Evolutionary conservation across 2,113 vertebrate species (phyloP), one percentile per base, ranked within the genome.

Genomic region (Thamnophis sirtalis): DNA sequence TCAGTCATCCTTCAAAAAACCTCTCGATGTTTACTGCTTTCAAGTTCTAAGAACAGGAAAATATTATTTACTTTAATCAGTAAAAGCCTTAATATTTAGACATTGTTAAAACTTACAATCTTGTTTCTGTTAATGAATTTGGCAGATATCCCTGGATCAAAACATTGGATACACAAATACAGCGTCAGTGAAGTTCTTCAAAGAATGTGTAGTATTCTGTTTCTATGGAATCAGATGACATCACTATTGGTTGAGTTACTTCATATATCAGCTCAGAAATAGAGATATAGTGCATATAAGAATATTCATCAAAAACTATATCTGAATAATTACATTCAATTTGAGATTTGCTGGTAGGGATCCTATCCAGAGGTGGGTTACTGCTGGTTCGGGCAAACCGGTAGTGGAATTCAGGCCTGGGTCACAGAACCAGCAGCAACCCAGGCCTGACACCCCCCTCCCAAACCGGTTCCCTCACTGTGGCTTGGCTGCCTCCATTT

Each of bases 161-260:
- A 33, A 28, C 50, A 58, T 28, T 49, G 38, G 3, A 2, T 0
- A 0, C 5, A 73, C 33, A 80, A 19, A 43, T 80, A 80, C 6
- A 38, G 73, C 2, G n/a, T 55, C 24, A 56, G 54, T 87, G 58
- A 54, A 89, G 33, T 26, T 91, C 1, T 0, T 38, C 38, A 15
- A 90, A 89, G 38, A 93, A 48, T 28, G 38, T 60, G 54, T 89
- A 85, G 7, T 5, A 56, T 63, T 94, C 90, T 93, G 49, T 88
- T 92, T 3, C 51, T 22, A 3, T 86, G 86, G 84, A 93, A 93
- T 89, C 54, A 91, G 58, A 55, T 92, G 53, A 58, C 73, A 87
- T 92, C 54, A 86, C 28, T 80, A 84, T 91, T 89, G 88, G 63
- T 90, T 9, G 2, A 58, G 53, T 60, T 87, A 88, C 21, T 55